Evolutionary conservation across 1,140 invertebrate genomes (phyloP).

Genomic region (Trinorchestia longiramus): DNA sequence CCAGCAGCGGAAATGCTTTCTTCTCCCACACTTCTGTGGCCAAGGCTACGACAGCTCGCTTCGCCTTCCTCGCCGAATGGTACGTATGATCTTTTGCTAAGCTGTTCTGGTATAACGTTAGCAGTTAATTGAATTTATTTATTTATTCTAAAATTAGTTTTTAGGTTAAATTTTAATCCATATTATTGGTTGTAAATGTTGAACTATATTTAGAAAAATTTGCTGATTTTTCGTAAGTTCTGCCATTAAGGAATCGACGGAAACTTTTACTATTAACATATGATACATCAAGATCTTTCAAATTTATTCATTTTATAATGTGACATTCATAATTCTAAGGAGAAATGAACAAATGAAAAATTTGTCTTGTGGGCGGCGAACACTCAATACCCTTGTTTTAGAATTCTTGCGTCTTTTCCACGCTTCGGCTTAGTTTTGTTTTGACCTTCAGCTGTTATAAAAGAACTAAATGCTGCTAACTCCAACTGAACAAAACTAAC

Average conservation of each 20-base stretch:
- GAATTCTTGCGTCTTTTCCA: too few relatives aligned
- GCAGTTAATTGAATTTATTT: not conserved
- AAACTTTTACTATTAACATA: not conserved
- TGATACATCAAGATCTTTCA: too few relatives aligned
- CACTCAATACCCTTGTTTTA: too few relatives aligned
- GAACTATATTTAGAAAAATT: not conserved
- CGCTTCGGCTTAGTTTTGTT: too few relatives aligned
- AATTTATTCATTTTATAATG: too few relatives aligned
- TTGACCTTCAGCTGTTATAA: too few relatives aligned
- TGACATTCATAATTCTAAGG: too few relatives aligned
- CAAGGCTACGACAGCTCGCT: not conserved
- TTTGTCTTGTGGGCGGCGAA: too few relatives aligned
- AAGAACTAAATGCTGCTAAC: too few relatives aligned
- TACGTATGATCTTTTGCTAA: too few relatives aligned
- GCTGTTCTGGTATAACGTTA: not conserved
- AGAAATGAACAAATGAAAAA: too few relatives aligned
- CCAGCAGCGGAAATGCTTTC: not conserved
- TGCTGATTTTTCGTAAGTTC: not conserved
- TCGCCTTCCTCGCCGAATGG: not conserved
- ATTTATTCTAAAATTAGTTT: not conserved
- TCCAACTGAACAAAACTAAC: too few relatives aligned
- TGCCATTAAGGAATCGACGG: not conserved
- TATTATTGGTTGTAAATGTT: not conserved
- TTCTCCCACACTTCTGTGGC: conserved; percentile 5
- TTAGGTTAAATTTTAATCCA: not conserved